Percentiles rank a stretch among this genome's conserved stretches.
Evolutionary conservation across 2,888 invertebrate species (phyloP).

Genomic region (Raillietiella orientalis): DNA sequence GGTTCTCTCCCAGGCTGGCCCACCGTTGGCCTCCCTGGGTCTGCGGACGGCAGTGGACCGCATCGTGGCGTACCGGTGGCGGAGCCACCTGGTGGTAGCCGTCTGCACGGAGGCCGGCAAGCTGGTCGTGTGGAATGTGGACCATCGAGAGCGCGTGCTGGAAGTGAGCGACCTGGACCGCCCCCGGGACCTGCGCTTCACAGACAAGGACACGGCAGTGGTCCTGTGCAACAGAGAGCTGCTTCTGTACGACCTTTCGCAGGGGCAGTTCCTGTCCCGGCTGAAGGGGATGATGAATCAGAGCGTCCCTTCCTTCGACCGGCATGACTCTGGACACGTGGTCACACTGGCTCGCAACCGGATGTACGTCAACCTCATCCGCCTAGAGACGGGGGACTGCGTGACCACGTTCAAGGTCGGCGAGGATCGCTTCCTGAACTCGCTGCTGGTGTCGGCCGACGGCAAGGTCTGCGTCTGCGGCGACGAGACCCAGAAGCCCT

Average conservation of each 20-base stretch:
- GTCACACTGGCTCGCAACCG: slow-evolving; percentile 53
- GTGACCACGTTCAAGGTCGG: slow-evolving; percentile 60
- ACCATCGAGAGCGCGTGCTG: slow-evolving; percentile 14
- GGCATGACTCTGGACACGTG: slow-evolving; percentile 41
- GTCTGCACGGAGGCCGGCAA: slow-evolving; percentile 37
- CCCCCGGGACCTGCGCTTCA: slow-evolving; percentile 40
- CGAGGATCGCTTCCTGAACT: slow-evolving; percentile 62
- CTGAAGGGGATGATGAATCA: slow-evolving; percentile 57
- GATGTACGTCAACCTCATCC: slow-evolving; percentile 66
- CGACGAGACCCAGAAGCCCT: slow-evolving; percentile 70
- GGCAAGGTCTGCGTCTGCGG: slow-evolving; percentile 61
- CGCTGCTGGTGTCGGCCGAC: slow-evolving; percentile 52
- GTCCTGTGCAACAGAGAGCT: slow-evolving; percentile 44
- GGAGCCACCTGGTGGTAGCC: slow-evolving; percentile 38
- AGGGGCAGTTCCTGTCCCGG: slow-evolving; percentile 31
- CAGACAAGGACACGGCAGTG: slow-evolving; percentile 30
- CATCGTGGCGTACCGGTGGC: no score
- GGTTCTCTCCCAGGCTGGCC: no score
- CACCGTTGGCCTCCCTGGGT: slow-evolving; percentile 8
- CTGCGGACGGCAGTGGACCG: slow-evolving; percentile 7
- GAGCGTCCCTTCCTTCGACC: slow-evolving; percentile 62
- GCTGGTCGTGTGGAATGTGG: slow-evolving; percentile 47
- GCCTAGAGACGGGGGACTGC: slow-evolving; percentile 41
- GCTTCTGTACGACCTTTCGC: slow-evolving; percentile 39
- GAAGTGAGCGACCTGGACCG: slow-evolving; percentile 34